Percentiles rank a stretch among this genome's conserved stretches.
These are phyloP conservation scores for Platanista minor DNA, from an alignment of 2,113 vertebrate species.

Conservation along the genomic window DNA sequence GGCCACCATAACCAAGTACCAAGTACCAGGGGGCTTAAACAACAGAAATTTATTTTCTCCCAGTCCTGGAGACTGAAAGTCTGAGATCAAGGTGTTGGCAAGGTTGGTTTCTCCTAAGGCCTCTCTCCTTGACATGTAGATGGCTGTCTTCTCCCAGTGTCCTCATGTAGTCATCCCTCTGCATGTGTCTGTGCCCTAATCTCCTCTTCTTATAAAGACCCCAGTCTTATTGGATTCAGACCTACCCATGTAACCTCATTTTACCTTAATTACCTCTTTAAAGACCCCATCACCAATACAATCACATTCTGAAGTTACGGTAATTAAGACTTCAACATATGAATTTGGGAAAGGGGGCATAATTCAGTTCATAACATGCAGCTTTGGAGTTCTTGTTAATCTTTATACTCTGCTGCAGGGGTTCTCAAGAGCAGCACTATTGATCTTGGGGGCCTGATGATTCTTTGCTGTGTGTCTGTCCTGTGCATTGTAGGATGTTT, in stretches of 20 bases:
- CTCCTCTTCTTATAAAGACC: neutral
- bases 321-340: neutral
- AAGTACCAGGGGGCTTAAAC: neutral
- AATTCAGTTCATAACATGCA: fast-evolving
- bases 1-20: neutral
- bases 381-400: neutral
- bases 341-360: neutral
- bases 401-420: neutral
- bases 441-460: neutral
- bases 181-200: neutral
- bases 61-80: neutral
- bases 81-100: fast-evolving
- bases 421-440: neutral
- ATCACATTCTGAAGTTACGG: neutral
- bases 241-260: neutral
- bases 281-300: neutral
- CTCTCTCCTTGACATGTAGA: neutral
- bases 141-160: neutral
- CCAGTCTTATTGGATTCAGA: neutral
- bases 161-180: neutral
- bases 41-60: neutral
- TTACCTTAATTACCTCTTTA: neutral
- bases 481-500: neutral
- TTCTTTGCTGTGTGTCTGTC: neutral
- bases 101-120: fast-evolving